Conservation (phyloP, 53 echinoderm and acorn worm genomes). For the Echinarachnius parma region DNA sequence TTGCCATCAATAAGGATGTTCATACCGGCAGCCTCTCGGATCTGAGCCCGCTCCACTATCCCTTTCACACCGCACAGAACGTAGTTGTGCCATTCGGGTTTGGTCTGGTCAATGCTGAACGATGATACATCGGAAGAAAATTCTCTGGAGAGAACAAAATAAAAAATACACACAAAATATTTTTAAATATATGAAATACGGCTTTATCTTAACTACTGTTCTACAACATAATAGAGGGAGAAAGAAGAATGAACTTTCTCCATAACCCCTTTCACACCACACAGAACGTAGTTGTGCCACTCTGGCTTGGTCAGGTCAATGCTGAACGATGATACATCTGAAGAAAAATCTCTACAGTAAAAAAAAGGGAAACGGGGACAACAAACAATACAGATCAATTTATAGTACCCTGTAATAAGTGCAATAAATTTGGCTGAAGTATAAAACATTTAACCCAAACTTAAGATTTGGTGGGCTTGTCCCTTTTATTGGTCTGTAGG, state of each 20-base stretch:
- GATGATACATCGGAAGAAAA: conserved; percentile 39
- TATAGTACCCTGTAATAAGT: too few species aligned
- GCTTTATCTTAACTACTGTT: too few species aligned
- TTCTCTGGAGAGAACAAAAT: conserved; percentile 37
- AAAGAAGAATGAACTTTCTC: conserved; percentile 68
- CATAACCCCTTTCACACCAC: conserved; percentile 77
- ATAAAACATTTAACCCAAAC: too few species aligned
- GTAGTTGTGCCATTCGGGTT: conserved; percentile 74
- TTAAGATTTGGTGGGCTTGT: too few species aligned
- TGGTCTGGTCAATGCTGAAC: conserved; percentile 48
- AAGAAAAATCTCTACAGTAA: conserved; percentile 71
- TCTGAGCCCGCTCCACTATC: conserved; percentile 58
- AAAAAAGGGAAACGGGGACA: too few species aligned
- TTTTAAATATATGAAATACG: too few species aligned
- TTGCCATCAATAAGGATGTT: conserved; percentile 75
- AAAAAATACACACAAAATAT: neutral
- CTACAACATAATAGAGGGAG: too few species aligned
- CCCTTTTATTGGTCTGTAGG: too few species aligned
- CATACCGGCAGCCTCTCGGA: conserved; percentile 56
- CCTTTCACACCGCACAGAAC: conserved; percentile 81
- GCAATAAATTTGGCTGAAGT: too few species aligned
- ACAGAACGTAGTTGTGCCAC: conserved; percentile 89
- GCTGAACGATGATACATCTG: conserved; percentile 39
- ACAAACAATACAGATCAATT: too few species aligned
- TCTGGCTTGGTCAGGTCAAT: conserved; percentile 59